These are phyloP conservation scores for Drosophila paramelanica DNA, from an alignment of 2,888 invertebrate genomes.

Conservation along the genomic window DNA sequence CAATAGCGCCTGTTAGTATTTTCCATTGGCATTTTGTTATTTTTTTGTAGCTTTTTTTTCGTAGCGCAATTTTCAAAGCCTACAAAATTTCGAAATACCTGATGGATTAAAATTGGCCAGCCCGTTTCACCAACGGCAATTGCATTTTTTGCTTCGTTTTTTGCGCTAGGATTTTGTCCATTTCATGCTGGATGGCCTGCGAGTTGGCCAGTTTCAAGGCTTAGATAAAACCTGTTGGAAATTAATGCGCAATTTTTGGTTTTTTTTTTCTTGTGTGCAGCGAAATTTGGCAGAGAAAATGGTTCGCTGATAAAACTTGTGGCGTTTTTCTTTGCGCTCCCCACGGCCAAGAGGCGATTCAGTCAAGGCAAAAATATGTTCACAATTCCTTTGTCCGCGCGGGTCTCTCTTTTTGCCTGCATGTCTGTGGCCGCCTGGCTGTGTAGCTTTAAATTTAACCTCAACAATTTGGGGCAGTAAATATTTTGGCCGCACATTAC, in stretches of 20 bases:
- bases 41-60: not conserved
- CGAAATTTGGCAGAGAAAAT: constrained; percentile 37
- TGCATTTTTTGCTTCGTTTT: constrained; percentile 44
- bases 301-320: constrained; percentile 16
- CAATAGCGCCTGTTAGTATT: constrained; percentile 8
- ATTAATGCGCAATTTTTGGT: constrained; percentile 36
- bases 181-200: constrained; percentile 32
- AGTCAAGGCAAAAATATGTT: constrained; percentile 35
- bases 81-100: constrained; percentile 35
- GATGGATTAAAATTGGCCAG: constrained; percentile 35
- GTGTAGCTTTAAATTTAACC: constrained; percentile 56
- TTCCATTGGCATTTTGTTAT: not conserved
- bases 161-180: constrained; percentile 10
- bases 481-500: constrained; percentile 37
- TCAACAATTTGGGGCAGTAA: constrained; percentile 58
- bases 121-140: constrained; percentile 48
- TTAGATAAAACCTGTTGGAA: constrained; percentile 56
- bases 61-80: constrained; percentile 49
- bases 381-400: constrained; percentile 40
- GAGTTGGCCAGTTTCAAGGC: constrained; percentile 49
- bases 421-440: constrained; percentile 8
- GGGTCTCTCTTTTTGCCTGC: not conserved
- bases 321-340: not conserved
- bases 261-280: not conserved
- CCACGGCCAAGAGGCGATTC: constrained; percentile 4